A percentile compares a stretch with the other conserved stretches of the same genome.
Conservation (phyloP, 2,113 vertebrate genomes). For the Eleginops maclovinus region DNA sequence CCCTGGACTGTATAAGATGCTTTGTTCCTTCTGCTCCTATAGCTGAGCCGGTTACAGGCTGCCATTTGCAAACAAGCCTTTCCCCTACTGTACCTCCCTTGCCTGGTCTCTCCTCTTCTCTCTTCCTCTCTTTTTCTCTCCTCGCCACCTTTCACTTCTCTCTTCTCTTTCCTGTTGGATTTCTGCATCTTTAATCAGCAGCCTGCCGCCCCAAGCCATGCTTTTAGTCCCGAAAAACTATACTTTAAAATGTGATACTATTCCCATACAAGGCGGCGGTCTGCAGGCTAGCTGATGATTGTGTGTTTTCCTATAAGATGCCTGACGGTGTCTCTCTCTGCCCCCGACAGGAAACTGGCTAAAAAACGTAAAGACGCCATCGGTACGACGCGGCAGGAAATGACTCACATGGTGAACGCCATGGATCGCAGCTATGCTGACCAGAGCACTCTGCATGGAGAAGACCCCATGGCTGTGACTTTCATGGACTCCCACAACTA, state of each 20-base stretch:
- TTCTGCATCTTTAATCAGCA: conserved; percentile 54
- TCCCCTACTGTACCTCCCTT: conserved; percentile 53
- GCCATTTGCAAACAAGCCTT: conserved; percentile 42
- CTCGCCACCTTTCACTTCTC: conserved; percentile 4
- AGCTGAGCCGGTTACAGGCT: conserved; percentile 54
- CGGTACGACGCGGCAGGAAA: conserved; percentile 96
- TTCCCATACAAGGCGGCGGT: conserved; percentile 24
- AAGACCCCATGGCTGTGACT: conserved; percentile 96
- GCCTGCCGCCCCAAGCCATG: conserved; percentile 55
- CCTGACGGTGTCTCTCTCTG: conserved; percentile 49
- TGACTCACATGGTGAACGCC: conserved; percentile 99
- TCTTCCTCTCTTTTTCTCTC: conserved; percentile 42
- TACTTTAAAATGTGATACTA: not conserved
- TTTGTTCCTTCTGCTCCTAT: conserved; percentile 40
- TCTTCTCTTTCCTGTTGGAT: conserved; percentile 27
- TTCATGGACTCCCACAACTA: conserved; percentile 99
- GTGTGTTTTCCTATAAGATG: not conserved
- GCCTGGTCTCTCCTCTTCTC: conserved; percentile 59
- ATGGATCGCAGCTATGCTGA: conserved; percentile 98
- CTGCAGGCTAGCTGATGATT: conserved; percentile 52
- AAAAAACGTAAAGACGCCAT: conserved; percentile 98
- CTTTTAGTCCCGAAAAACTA: not conserved
- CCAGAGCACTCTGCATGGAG: conserved; percentile 96
- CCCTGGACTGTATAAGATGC: conserved; percentile 40
- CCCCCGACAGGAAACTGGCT: conserved; percentile 92